phyloP scores from a whole-genome alignment of 2,113 vertebrate genomes.

The Lampris incognitus region DNA sequence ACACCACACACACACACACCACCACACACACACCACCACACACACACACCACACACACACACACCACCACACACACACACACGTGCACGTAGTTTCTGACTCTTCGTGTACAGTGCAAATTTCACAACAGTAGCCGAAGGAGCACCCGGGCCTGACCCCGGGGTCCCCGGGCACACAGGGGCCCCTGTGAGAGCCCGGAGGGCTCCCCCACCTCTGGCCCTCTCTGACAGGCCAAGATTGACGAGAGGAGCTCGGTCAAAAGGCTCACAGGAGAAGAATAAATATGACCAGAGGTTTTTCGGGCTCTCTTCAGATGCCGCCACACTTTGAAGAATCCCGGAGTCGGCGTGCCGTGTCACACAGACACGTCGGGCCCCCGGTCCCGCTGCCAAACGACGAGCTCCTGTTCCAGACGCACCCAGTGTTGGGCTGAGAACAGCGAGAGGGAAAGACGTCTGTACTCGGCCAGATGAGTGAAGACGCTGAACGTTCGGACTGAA shows the following conservation, averaged over 20 bases:
- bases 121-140: constrained; percentile 68
- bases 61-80: not conserved
- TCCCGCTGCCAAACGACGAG: too few relatives aligned
- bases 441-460: too few relatives aligned
- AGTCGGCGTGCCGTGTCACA: constrained; percentile 50
- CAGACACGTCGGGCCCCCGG: constrained; percentile 1
- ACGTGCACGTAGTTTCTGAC: constrained; percentile 28
- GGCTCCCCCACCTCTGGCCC: constrained; percentile 71
- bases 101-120: constrained; percentile 57
- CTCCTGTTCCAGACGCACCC: too few relatives aligned
- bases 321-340: constrained; percentile 39
- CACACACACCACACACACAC: too few relatives aligned
- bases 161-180: constrained; percentile 59
- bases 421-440: too few relatives aligned
- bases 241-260: constrained; percentile 72
- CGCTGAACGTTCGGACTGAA: too few relatives aligned
- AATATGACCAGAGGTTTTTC: constrained; percentile 65
- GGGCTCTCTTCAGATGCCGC: constrained; percentile 39
- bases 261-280: constrained; percentile 75
- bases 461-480: too few relatives aligned
- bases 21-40: constrained; percentile 1
- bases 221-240: constrained; percentile 76
- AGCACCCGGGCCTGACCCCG: constrained; percentile 72
- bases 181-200: constrained; percentile 65
- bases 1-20: not conserved